These are phyloP conservation scores for Liposcelis brunnea DNA, from an alignment of 2,888 invertebrate genomes.

Conservation along the genomic window DNA sequence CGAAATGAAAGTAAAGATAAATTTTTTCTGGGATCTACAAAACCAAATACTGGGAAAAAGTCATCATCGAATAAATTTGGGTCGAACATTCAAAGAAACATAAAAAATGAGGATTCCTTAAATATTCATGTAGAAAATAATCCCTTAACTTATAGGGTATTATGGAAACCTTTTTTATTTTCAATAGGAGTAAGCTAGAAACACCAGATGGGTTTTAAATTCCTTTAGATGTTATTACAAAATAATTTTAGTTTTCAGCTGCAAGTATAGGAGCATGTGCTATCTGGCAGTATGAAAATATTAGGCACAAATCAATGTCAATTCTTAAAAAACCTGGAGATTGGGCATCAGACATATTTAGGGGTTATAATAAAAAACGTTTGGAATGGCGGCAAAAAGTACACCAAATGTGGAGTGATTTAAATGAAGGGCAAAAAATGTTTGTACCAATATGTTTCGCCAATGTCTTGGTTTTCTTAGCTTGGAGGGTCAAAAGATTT, in stretches of 20 bases:
- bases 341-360: not conserved
- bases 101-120: not conserved
- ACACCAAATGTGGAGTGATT: constrained; percentile 50
- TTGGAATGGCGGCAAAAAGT: constrained; percentile 21
- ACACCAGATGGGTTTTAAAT: constrained; percentile 8
- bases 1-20: constrained; percentile 16
- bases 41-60: not conserved
- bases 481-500: constrained; percentile 61
- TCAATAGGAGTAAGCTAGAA: constrained; percentile 38
- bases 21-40: not conserved
- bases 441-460: constrained; percentile 62
- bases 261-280: constrained; percentile 56
- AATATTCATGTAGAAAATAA: too few species aligned
- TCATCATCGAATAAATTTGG: not conserved
- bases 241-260: constrained; percentile 40
- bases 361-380: constrained; percentile 11
- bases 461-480: constrained; percentile 61
- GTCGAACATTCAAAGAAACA: not conserved
- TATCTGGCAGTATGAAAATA: constrained; percentile 75
- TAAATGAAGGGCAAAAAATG: constrained; percentile 56
- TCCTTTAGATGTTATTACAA: constrained; percentile 6
- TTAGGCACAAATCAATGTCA: constrained; percentile 23
- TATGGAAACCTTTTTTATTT: constrained; percentile 46
- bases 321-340: not conserved
- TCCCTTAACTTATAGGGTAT: constrained; percentile 11